These are phyloP conservation scores for Reticulitermes lucifugus DNA, from an alignment of 2,888 invertebrate genomes.

Conservation along the genomic window DNA sequence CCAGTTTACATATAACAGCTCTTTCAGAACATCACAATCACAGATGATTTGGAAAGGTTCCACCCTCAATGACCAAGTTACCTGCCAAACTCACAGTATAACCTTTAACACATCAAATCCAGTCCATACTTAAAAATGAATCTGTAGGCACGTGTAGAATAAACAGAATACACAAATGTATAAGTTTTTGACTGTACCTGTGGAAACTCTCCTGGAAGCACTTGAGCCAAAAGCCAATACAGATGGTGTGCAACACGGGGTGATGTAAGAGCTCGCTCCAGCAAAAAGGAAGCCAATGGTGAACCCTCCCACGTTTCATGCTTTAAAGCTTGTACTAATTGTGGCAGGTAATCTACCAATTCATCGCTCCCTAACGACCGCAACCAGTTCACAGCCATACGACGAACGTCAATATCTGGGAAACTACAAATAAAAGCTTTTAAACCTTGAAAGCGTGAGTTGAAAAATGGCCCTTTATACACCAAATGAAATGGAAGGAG, in stretches of 20 bases:
- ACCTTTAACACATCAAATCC: too few species aligned
- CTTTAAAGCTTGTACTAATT: constrained; percentile 90
- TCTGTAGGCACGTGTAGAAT: too few species aligned
- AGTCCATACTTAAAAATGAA: too few species aligned
- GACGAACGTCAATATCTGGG: constrained; percentile 90
- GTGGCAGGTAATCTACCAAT: constrained; percentile 91
- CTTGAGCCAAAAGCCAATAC: constrained; percentile 93
- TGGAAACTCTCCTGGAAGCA: constrained; percentile 82
- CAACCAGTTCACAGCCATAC: constrained; percentile 86
- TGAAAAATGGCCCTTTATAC: too few species aligned
- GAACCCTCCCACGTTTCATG: constrained; percentile 94
- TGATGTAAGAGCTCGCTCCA: constrained; percentile 85
- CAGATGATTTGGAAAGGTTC: too few species aligned
- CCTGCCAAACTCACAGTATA: too few species aligned
- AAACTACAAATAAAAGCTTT: constrained; percentile 72
- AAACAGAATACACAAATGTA: too few species aligned
- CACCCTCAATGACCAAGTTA: too few species aligned
- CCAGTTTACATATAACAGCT: too few species aligned
- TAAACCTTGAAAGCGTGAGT: neutral
- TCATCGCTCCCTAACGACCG: constrained; percentile 85
- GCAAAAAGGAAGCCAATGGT: constrained; percentile 82
- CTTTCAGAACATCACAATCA: too few species aligned
- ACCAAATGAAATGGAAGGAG: too few species aligned
- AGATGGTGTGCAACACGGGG: constrained; percentile 94
- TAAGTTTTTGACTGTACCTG: constrained; percentile 62